Evolutionary conservation across 2,888 invertebrate species (phyloP).

Genomic region (Mimas tiliae): DNA sequence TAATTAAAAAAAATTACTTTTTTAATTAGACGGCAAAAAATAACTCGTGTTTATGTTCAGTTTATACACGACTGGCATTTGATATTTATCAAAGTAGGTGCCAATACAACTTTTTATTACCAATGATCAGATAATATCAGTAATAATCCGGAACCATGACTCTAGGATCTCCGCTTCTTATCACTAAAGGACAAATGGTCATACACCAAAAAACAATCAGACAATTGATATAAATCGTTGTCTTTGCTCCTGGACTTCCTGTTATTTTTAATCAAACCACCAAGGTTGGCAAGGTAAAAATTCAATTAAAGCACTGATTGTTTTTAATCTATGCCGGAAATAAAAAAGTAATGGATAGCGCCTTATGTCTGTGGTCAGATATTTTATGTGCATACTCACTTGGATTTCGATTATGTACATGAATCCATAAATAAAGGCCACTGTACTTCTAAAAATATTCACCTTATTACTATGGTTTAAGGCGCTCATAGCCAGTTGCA

Average conservation of each 20-base stretch:
- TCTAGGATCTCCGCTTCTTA: constrained; percentile 41
- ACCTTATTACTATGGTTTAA: no score
- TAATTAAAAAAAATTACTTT: not conserved
- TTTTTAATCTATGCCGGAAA: constrained; percentile 28
- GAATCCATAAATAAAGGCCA: not conserved
- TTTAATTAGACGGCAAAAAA: not conserved
- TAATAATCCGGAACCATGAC: constrained; percentile 27
- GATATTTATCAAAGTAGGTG: constrained; percentile 8
- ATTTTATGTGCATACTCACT: not conserved
- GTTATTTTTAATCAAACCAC: constrained; percentile 45
- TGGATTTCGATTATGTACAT: not conserved
- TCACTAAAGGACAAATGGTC: constrained; percentile 37
- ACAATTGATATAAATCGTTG: not conserved
- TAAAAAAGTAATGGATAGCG: constrained; percentile 13
- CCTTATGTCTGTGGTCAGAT: not conserved
- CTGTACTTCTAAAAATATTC: not conserved
- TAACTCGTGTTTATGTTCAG: not conserved
- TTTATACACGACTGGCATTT: not conserved
- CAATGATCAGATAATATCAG: constrained; percentile 18
- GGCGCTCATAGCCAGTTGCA: no score
- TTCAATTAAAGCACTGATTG: constrained; percentile 27
- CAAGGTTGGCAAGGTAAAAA: constrained; percentile 32
- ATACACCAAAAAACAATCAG: constrained; percentile 40
- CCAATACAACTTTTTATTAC: constrained; percentile 22
- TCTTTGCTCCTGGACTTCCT: constrained; percentile 45